These are phyloP conservation scores for Astyanax mexicanus DNA, from an alignment of 2,797 vertebrate genomes.

Conservation along the genomic window DNA sequence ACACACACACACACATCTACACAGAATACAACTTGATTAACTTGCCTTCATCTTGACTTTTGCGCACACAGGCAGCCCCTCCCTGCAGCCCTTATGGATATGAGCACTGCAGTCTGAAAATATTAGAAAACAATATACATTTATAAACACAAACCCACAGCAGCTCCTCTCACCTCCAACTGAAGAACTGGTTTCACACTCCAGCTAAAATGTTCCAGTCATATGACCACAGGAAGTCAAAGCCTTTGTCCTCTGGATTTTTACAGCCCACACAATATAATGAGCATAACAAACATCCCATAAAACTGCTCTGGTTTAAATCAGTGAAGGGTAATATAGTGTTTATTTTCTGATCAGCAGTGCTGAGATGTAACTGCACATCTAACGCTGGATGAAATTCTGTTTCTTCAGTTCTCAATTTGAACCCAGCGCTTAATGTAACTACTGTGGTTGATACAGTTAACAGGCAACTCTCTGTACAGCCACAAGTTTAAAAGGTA, in stretches of 20 bases:
- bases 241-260: background rate
- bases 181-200: background rate
- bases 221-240: background rate
- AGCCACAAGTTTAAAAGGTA: too few relatives aligned
- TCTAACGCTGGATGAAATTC: too few relatives aligned
- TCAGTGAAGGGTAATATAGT: too few relatives aligned
- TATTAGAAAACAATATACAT: conserved; percentile 35
- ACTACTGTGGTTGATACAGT: too few relatives aligned
- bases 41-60: conserved; percentile 90
- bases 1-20: conserved; percentile 8
- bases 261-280: background rate
- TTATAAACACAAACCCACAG: background rate
- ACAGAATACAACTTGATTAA: background rate
- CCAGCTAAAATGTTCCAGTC: background rate
- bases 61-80: conserved; percentile 81
- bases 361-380: too few relatives aligned
- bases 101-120: conserved; percentile 84
- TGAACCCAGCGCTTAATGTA: too few relatives aligned
- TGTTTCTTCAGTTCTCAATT: too few relatives aligned
- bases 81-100: conserved; percentile 90
- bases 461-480: too few relatives aligned
- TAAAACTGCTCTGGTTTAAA: too few relatives aligned
- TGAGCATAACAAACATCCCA: background rate
- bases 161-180: background rate
- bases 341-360: too few relatives aligned